phyloP scores from a whole-genome alignment of 2,888 invertebrate species.

The Argyra leucocephala region DNA sequence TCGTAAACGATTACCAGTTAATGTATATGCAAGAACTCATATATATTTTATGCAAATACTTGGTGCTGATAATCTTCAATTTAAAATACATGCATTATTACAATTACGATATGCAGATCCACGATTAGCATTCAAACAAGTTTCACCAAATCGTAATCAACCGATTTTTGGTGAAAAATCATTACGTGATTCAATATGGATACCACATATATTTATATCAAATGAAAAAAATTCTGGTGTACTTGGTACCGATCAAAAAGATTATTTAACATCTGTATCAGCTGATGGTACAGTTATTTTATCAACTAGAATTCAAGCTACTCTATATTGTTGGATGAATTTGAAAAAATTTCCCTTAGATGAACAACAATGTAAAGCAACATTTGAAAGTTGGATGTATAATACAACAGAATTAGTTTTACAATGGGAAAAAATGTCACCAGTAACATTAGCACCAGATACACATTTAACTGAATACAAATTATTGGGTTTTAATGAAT shows the following conservation, averaged over 20 bases:
- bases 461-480: constrained; percentile 74
- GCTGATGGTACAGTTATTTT: constrained; percentile 71
- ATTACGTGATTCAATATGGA: constrained; percentile 65
- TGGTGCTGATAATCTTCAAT: constrained; percentile 75
- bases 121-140: constrained; percentile 57
- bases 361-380: constrained; percentile 68
- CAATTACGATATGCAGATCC: constrained; percentile 69
- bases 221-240: constrained; percentile 68
- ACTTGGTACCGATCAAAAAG: constrained; percentile 69
- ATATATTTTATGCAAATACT: constrained; percentile 76
- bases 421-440: constrained; percentile 64
- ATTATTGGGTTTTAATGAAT: constrained; percentile 60
- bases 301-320: constrained; percentile 69
- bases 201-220: constrained; percentile 69
- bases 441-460: constrained; percentile 65
- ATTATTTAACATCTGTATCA: constrained; percentile 68
- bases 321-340: constrained; percentile 76
- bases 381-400: constrained; percentile 77
- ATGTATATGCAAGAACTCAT: constrained; percentile 66
- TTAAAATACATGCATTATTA: constrained; percentile 70
- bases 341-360: constrained; percentile 82
- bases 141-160: constrained; percentile 56
- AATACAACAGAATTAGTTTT: constrained; percentile 65
- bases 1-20: constrained; percentile 52
- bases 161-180: constrained; percentile 63